phyloP scores from a whole-genome alignment of 2,888 invertebrate genomes.

The Pyrocoelia pectoralis region DNA sequence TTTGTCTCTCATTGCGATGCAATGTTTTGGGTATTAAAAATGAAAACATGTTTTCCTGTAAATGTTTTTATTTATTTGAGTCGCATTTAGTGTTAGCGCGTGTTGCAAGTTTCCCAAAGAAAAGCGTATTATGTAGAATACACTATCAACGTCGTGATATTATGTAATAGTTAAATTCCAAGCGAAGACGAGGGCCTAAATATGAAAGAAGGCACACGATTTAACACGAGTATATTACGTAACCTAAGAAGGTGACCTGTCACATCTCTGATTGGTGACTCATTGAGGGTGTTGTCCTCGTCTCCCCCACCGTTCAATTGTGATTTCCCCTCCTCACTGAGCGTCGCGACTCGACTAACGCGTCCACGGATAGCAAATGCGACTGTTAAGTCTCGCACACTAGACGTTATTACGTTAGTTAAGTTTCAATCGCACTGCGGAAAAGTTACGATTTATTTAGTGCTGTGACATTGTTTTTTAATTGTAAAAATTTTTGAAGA shows the following conservation, averaged over 20 bases:
- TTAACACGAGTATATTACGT: constrained; percentile 51
- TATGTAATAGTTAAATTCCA: constrained; percentile 41
- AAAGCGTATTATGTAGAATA: constrained; percentile 23
- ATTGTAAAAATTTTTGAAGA: background rate
- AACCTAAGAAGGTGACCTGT: constrained; percentile 62
- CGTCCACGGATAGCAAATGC: constrained; percentile 32
- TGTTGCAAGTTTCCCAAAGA: constrained; percentile 15
- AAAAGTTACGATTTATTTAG: constrained; percentile 15
- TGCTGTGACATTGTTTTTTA: constrained; percentile 3
- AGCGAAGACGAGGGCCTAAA: constrained; percentile 40
- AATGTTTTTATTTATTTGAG: constrained; percentile 28
- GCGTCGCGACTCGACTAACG: constrained; percentile 42
- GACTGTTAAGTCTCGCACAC: constrained; percentile 24
- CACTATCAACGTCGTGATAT: constrained; percentile 29
- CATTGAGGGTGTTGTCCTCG: constrained; percentile 63
- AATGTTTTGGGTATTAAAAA: constrained; percentile 12
- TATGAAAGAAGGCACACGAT: constrained; percentile 41
- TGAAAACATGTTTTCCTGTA: constrained; percentile 32
- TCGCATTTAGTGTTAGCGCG: constrained; percentile 26
- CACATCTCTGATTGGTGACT: constrained; percentile 62
- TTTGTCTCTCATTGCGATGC: too few relatives aligned
- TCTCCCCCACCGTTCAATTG: constrained; percentile 49
- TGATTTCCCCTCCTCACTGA: constrained; percentile 40
- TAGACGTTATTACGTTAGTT: constrained; percentile 16
- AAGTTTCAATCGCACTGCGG: constrained; percentile 9